Conservation (phyloP, 1,140 invertebrate species). For the Amphibalanus amphitrite region DNA sequence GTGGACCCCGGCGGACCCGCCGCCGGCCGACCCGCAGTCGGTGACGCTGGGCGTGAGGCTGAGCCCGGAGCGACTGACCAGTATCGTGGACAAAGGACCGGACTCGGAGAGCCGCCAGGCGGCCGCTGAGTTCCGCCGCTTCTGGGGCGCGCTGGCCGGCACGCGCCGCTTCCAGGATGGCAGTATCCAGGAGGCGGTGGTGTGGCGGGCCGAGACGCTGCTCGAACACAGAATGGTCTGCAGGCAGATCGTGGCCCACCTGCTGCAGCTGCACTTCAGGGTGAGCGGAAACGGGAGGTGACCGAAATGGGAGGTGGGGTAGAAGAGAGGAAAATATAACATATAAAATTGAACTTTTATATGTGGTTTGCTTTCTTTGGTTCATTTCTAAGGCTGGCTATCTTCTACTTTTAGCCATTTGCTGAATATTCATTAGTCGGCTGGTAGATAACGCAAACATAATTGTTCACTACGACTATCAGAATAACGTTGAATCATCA, state of each 20-base stretch:
- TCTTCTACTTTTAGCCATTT: no score
- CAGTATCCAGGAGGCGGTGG: slow-evolving; percentile 64
- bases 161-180: slow-evolving; percentile 78
- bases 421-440: no score
- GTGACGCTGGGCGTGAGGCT: neutral
- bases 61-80: slow-evolving; percentile 37
- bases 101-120: slow-evolving; percentile 36
- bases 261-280: slow-evolving; percentile 41
- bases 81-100: slow-evolving; percentile 60
- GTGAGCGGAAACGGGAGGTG: neutral
- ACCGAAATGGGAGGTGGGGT: no score
- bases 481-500: no score
- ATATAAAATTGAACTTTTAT: no score
- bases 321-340: no score
- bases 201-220: slow-evolving; percentile 40
- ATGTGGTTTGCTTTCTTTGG: no score
- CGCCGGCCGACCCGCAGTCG: neutral
- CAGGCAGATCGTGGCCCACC: slow-evolving; percentile 46
- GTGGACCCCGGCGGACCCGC: neutral
- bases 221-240: slow-evolving; percentile 46
- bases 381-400: no score
- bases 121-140: slow-evolving; percentile 43
- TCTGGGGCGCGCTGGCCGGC: slow-evolving; percentile 73
- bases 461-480: no score
- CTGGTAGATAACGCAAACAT: no score